Evolutionary conservation across 1,140 invertebrate species (phyloP), one percentile per base, ranked within the genome.

Genomic region (Lethocerus indicus): DNA sequence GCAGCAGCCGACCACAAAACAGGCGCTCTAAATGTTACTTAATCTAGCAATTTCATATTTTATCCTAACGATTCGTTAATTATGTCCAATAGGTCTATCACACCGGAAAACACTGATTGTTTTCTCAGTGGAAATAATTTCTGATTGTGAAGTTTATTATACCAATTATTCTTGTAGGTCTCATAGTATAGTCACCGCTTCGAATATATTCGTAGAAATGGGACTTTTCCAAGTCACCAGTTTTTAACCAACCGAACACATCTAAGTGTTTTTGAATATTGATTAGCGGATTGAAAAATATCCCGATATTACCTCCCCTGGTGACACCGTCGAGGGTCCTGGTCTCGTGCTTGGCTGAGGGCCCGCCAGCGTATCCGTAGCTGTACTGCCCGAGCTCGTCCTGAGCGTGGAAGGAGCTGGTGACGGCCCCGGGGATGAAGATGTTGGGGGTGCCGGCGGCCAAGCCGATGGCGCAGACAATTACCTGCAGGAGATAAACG

Each of bases 321-420:
- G 76, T 79, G 25, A 75, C 69, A 5, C 79, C 79, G 59, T 81
- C 77, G 42, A 72, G 63, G 12, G 73, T 64, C 36, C 65, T 60
- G 25, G 63, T 53, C 50, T 73, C 72, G 6, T 65, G 64, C 49
- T 71, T 68, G 13, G 69, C 63, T 0, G 68, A 70, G 2, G 56
- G 57, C 6, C 65, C 68, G 1, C 63, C 63, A 28, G 64, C 64
- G 57, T 73, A 72, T 4, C 76, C 78, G 55, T 79, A 82, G 29
- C 58, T 71, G 45, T 47, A 71, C 54, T 74, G 72, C 1, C 77
- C 78, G 27, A 73, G 61, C 1, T 70, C 73, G 57, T 80, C 75
- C 61, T 80, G 76, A 27, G 71, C 68, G 58, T 78, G 71, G 54
- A 65, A 67, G 43, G 71, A 64, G 26, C 62, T 60, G n/a, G 65